Evolutionary conservation across 2,797 vertebrate genomes (phyloP).

Genomic region (Sitta carolinensis): DNA sequence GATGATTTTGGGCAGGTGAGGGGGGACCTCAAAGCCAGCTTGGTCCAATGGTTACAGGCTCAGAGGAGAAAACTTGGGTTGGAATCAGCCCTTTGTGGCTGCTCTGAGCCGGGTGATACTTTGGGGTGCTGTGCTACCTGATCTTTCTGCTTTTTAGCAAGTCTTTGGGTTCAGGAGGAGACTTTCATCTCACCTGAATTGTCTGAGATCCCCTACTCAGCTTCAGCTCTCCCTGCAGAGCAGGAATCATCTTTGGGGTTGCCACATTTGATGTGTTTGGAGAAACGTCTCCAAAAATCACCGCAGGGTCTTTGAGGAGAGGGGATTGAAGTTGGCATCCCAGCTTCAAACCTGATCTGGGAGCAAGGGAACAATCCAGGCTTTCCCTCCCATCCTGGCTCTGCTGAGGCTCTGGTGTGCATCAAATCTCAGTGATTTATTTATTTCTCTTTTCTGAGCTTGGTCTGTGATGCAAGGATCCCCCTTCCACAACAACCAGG

Average conservation of each 20-base stretch:
- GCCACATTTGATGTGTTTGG: fast-evolving
- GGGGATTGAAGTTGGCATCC: background rate
- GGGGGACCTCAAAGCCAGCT: background rate
- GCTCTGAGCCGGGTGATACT: background rate
- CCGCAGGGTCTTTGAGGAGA: background rate
- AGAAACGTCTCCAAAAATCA: background rate
- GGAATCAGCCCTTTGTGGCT: background rate
- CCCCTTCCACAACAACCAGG: background rate
- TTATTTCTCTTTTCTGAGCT: background rate
- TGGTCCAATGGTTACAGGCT: background rate
- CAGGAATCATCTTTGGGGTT: background rate
- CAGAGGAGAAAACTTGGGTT: background rate
- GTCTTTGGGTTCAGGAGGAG: background rate
- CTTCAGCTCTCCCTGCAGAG: background rate
- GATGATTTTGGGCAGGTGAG: background rate
- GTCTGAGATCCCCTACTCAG: fast-evolving
- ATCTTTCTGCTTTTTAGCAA: background rate
- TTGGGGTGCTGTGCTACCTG: background rate
- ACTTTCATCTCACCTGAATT: background rate
- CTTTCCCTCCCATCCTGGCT: background rate
- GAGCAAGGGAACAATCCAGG: background rate
- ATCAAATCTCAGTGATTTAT: background rate
- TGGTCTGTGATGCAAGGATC: background rate
- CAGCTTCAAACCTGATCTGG: background rate
- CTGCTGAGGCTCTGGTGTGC: background rate